These are phyloP conservation scores for Ephialtes manifestator DNA, from an alignment of 2,888 invertebrate genomes.

Conservation along the genomic window DNA sequence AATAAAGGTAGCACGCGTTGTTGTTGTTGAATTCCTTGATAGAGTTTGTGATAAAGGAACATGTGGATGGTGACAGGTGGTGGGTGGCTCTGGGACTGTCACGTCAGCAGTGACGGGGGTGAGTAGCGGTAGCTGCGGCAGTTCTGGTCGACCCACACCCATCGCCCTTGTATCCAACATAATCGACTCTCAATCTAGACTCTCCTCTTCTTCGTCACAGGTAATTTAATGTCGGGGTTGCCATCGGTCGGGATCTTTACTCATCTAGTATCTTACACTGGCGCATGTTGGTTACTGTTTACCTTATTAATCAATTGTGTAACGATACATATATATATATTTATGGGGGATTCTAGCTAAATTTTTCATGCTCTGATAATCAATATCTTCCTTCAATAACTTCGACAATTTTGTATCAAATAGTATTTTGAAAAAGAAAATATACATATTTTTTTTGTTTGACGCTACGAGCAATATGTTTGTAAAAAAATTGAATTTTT, in stretches of 20 bases:
- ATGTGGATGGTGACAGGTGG: constrained; percentile 84
- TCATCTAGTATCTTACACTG: constrained; percentile 25
- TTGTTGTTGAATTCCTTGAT: constrained; percentile 66
- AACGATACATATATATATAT: not conserved
- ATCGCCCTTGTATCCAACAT: constrained; percentile 88
- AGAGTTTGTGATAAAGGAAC: constrained; percentile 73
- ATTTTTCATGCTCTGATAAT: no score
- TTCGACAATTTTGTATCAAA: no score
- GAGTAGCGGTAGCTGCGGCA: constrained; percentile 86
- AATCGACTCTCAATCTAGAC: constrained; percentile 86
- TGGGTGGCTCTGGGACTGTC: constrained; percentile 87
- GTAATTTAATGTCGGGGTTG: constrained; percentile 79
- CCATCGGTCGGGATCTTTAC: constrained; percentile 63
- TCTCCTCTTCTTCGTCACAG: constrained; percentile 83
- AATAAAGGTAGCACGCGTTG: not conserved
- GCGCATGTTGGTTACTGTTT: constrained; percentile 47
- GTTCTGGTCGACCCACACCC: constrained; percentile 85
- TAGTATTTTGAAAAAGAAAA: no score
- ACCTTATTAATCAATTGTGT: constrained; percentile 22
- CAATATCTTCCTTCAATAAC: no score
- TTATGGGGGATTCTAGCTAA: no score
- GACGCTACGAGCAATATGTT: no score
- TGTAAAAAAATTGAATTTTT: no score
- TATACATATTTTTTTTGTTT: no score
- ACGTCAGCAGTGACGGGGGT: constrained; percentile 83